Base-by-base conservation (phyloP, 2,888 invertebrate species). In the Synanthedon formicaeformis region DNA sequence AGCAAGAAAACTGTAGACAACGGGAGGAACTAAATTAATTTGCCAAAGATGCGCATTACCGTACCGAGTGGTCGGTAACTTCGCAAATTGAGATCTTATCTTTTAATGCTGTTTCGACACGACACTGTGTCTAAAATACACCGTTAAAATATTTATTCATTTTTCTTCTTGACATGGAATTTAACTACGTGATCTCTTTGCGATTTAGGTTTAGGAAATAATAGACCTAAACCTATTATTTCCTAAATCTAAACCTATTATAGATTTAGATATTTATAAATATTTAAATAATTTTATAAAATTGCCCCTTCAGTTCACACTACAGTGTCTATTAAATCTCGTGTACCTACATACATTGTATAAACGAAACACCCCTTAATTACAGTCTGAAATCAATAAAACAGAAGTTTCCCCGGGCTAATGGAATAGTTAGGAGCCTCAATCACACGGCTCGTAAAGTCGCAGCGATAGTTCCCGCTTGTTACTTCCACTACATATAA, bases 401-500 rank as follows among this genome's bases (percentile, higher is more conserved):
- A 56, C 61, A 57, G 61, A 57, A 56, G 56, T 53, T 48, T 34
- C 50, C 48, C 52, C 53, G 54, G 60, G 57, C 55, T 67, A 67
- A 67, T 64, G 61, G 64, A 62, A 71, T 73, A 67, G 65, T 67
- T 58, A 13, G 57, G 59, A 55, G 62, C 57, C 66, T 60, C 79
- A 76, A 82, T 82, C 81, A 81, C 77, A 74, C 64, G 78, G 56
- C 59, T 71, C 73, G 70, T 70, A 71, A 72, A 71, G 62, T 64
- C 59, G 50, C 53, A 12, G 11, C 66, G 63, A 67, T 75, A 74
- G 75, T 78, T 78, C 63, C 62, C 64, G 10, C 51, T 63, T 64
- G 72, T 86, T 81, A 83, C 77, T 87, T 87, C 86, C 86, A 80
- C 83, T 85, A 85, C 85, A 86, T 87, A 85, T 85, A 83, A 81